Evolutionary conservation across 2,113 vertebrate species (phyloP), one percentile per base, ranked within the genome.

Genomic region (Oxygymnocypris stewartii): DNA sequence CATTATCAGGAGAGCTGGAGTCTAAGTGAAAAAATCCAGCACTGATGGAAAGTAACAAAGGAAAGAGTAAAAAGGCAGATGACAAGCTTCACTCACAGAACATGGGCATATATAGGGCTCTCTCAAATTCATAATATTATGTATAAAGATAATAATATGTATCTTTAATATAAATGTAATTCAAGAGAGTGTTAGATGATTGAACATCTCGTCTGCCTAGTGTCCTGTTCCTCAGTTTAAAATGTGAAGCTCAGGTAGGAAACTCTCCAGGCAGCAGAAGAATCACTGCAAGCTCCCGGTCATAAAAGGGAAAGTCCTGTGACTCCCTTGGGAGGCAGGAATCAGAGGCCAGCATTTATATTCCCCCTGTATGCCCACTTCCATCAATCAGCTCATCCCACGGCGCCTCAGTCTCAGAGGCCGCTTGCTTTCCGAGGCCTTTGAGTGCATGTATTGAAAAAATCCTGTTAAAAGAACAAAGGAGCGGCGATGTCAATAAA

Each of bases 371-470:
- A 71, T 40, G 59, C 69, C 85, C 86, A 86, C 90, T 92, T 89
- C 93, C 92, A 93, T 94, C 93, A 93, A 92, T 91, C 92, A 92
- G 88, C 89, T 90, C 85, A 88, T 90, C 89, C 90, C 89, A 90
- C 47, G 77, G 87, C 83, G 85, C 78, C 89, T 91, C 88, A 89
- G 90, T 92, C 88, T 88, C 89, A 44, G 44, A 82, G 25, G 73
- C 20, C 87, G 69, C 49, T 74, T 74, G 69, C 84, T 78, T 83
- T 90, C 88, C 83, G 82, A 86, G 65, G 87, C 89, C 90, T 90
- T 90, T 87, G 90, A 92, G 89, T 88, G 87, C 77, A 88, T 67
- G 85, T 86, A 88, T 91, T 86, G 91, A 54, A 90, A 88, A 93
- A 88, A 92, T 86, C 83, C 63, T 49, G 80, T 85, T 42, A 44